phyloP scores from a whole-genome alignment of 2,888 invertebrate genomes.

The Lysandra coridon region DNA sequence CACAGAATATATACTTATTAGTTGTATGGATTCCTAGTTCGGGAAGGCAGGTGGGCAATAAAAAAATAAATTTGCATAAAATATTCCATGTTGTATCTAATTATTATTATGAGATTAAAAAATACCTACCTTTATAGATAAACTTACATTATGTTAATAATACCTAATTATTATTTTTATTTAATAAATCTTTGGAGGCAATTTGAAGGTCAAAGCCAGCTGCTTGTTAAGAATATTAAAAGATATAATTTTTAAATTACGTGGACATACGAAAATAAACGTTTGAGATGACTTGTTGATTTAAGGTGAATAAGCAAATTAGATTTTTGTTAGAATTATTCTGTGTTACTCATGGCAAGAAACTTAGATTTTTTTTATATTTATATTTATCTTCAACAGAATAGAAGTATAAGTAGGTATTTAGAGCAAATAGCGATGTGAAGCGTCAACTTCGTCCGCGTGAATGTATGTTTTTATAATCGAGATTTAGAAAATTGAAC shows the following conservation, averaged over 20 bases:
- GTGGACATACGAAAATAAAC: neutral
- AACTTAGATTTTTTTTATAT: no score
- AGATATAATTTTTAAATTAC: neutral
- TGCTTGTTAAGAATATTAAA: neutral
- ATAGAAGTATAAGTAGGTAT: no score
- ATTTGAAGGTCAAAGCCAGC: constrained; percentile 8
- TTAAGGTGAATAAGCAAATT: neutral
- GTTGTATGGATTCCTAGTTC: neutral
- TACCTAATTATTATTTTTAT: neutral
- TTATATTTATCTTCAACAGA: no score
- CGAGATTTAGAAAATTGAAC: no score
- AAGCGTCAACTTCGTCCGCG: no score
- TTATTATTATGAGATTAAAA: neutral
- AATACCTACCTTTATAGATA: neutral
- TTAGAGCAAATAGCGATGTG: no score
- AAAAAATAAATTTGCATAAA: neutral
- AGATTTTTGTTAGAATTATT: no score
- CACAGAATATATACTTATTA: neutral
- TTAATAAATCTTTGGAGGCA: neutral
- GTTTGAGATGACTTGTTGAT: constrained; percentile 2
- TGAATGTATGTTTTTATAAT: no score
- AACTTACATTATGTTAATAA: neutral
- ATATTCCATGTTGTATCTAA: neutral
- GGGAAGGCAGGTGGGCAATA: neutral
- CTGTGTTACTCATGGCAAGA: no score